These are phyloP conservation scores for Drosophila rufa DNA, from an alignment of 1,140 invertebrate species.

Conservation along the genomic window DNA sequence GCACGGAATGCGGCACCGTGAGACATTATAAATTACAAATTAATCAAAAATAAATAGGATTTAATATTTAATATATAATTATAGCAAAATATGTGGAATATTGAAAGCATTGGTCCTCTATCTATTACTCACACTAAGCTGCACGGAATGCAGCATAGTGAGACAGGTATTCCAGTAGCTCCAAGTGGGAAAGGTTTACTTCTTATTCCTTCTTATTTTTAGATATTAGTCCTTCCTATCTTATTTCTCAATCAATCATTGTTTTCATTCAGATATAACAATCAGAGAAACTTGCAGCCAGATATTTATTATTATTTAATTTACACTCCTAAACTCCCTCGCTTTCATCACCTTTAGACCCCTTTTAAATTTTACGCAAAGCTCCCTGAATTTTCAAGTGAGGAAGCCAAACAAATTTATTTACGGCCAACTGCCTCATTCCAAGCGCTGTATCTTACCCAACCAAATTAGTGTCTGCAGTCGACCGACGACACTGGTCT, in stretches of 20 bases:
- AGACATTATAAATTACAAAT: no score
- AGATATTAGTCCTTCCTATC: no score
- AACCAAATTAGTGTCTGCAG: slow-evolving; percentile 18
- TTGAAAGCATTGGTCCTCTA: no score
- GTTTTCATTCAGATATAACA: not conserved
- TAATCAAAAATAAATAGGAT: no score
- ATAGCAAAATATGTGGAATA: no score
- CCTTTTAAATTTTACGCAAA: not conserved
- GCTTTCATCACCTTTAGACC: not conserved
- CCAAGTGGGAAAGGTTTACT: no score
- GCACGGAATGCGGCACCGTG: no score
- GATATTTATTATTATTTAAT: not conserved
- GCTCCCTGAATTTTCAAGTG: not conserved
- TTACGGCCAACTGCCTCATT: slow-evolving; percentile 2
- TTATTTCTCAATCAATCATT: not conserved
- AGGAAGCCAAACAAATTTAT: not conserved
- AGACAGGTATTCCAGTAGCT: no score
- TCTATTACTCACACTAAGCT: no score
- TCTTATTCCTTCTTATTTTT: no score
- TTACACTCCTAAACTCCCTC: not conserved
- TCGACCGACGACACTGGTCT: slow-evolving; percentile 8
- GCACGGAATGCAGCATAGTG: no score
- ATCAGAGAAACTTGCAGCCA: not conserved
- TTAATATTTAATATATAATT: no score
- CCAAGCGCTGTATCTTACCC: slow-evolving; percentile 15